Conservation (phyloP, 2,888 invertebrate species). For the Temnothorax rugatulus region DNA sequence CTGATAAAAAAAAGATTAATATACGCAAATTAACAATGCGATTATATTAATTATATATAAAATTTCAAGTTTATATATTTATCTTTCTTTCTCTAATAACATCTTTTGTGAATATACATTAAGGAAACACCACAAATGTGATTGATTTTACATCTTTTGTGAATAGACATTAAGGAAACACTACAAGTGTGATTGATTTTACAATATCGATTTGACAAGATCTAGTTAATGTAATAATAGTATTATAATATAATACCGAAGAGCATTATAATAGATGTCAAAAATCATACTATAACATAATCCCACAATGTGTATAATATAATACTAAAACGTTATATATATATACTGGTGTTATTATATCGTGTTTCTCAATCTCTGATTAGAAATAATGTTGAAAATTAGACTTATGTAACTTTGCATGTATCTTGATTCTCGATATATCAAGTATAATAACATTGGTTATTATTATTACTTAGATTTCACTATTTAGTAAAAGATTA, state of each 20-base stretch:
- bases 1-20: not conserved
- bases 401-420: not conserved
- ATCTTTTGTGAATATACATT: not conserved
- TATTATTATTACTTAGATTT: not conserved
- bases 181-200: not conserved
- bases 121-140: not conserved
- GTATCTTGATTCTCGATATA: not conserved
- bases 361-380: not conserved
- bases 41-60: conserved; percentile 1
- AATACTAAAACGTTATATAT: not conserved
- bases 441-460: too few relatives aligned
- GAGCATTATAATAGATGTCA: not conserved
- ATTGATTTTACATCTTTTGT: not conserved
- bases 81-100: not conserved
- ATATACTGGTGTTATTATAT: not conserved
- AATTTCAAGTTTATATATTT: not conserved
- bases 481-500: not conserved
- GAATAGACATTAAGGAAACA: not conserved
- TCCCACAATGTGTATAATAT: not conserved
- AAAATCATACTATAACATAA: not conserved
- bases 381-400: conserved; percentile 2
- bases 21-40: not conserved
- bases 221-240: not conserved
- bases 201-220: not conserved
- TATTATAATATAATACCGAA: not conserved